Conservation (phyloP, 2,113 vertebrate species). For the Oreochromis aureus region DNA sequence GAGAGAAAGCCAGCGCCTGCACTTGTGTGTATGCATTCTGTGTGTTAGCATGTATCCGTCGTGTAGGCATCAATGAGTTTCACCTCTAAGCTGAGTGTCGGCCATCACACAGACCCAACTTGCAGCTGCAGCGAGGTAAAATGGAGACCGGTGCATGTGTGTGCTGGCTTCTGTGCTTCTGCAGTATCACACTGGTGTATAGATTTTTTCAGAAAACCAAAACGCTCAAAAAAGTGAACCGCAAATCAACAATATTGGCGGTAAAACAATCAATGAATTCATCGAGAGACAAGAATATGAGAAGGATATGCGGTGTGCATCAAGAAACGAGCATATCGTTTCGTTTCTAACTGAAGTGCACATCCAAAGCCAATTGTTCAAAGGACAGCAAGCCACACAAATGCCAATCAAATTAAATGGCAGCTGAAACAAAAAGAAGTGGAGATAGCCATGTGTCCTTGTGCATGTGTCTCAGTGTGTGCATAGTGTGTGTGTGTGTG, state of each 20-base stretch:
- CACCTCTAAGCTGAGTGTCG: slow-evolving; percentile 34
- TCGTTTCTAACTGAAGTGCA: slow-evolving; percentile 24
- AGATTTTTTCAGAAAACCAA: slow-evolving; percentile 2
- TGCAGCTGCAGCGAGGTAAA: slow-evolving; percentile 42
- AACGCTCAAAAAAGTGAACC: slow-evolving; percentile 8
- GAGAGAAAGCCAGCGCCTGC: background rate
- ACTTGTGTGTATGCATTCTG: background rate
- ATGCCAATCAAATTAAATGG: slow-evolving; percentile 62
- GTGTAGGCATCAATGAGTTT: background rate
- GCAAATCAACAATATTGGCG: slow-evolving; percentile 34
- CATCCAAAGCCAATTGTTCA: slow-evolving; percentile 39
- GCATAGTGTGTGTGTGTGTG: slow-evolving; percentile 8
- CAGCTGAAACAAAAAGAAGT: slow-evolving; percentile 60
- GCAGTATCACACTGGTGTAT: background rate
- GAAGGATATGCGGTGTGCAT: slow-evolving; percentile 4
- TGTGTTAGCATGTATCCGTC: background rate
- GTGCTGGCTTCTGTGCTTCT: background rate
- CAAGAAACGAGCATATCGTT: background rate
- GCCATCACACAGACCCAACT: slow-evolving; percentile 54
- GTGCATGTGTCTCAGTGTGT: slow-evolving; percentile 31
- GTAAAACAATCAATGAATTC: slow-evolving; percentile 49
- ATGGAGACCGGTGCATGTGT: slow-evolving; percentile 43
- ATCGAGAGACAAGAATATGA: slow-evolving; percentile 28
- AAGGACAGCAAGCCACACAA: slow-evolving; percentile 44
- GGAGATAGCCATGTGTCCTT: slow-evolving; percentile 13